A percentile compares a stretch with the other conserved stretches of the same genome.
Conservation (phyloP, 1,140 invertebrate genomes). For the Harlomillsia oculata region DNA sequence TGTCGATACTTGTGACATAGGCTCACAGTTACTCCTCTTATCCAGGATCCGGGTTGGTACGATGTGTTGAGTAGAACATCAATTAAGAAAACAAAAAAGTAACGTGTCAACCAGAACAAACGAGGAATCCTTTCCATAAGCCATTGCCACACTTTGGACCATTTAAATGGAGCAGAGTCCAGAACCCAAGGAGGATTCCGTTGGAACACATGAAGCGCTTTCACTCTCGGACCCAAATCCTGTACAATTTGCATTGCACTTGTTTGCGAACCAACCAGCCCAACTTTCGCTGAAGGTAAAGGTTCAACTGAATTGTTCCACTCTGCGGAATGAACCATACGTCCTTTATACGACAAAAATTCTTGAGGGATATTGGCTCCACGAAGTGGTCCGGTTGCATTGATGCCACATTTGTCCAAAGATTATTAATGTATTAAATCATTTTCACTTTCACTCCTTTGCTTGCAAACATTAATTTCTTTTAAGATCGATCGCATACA, state of each 20-base stretch:
- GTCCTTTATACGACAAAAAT: conserved; percentile 20
- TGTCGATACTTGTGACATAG: not conserved
- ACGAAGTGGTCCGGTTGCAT: conserved; percentile 7
- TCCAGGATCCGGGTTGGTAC: not conserved
- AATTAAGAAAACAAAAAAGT: not conserved
- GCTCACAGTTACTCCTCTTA: not conserved
- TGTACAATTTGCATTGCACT: conserved; percentile 28
- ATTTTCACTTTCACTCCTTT: not conserved
- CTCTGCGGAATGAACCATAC: conserved; percentile 19
- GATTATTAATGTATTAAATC: not conserved
- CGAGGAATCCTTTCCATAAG: conserved; percentile 4
- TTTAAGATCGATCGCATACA: not conserved
- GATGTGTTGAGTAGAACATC: not conserved
- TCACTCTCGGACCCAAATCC: conserved; percentile 20
- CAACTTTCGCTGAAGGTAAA: conserved; percentile 14
- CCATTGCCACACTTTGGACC: not conserved
- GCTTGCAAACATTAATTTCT: not conserved
- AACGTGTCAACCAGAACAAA: not conserved
- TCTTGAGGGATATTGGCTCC: conserved; percentile 8
- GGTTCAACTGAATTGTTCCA: conserved; percentile 16
- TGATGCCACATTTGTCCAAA: too few relatives aligned
- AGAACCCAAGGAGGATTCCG: conserved; percentile 17
- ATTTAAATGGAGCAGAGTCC: conserved; percentile 3
- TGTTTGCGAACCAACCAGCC: conserved; percentile 23
- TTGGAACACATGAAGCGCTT: conserved; percentile 21